Evolutionary conservation across 2,113 vertebrate genomes (phyloP).

Genomic region (Bubo bubo): DNA sequence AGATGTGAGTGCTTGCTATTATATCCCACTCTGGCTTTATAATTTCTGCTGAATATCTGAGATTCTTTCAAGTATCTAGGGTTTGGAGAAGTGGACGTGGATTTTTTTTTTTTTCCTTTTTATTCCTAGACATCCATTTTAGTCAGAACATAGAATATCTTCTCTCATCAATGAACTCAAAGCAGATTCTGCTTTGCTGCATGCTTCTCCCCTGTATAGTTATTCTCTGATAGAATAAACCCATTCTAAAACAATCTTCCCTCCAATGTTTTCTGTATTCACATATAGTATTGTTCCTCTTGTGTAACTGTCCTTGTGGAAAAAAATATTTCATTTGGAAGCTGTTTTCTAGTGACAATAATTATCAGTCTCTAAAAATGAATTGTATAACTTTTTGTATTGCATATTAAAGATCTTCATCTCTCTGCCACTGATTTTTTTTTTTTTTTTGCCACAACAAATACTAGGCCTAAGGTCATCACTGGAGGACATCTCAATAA

Average conservation of each 20-base stretch:
- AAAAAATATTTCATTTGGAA: neutral
- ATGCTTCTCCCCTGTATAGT: neutral
- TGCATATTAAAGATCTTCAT: neutral
- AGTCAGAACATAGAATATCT: neutral
- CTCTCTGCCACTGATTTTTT: neutral
- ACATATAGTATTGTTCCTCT: neutral
- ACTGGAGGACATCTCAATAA: neutral
- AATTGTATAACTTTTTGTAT: neutral
- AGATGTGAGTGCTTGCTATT: neutral
- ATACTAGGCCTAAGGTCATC: neutral
- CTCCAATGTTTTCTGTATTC: neutral
- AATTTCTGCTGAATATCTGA: neutral
- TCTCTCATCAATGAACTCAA: neutral
- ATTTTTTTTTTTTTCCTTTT: neutral
- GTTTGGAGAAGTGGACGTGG: fast-evolving
- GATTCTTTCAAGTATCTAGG: neutral
- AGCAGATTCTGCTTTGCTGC: neutral
- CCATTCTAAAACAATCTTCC: neutral
- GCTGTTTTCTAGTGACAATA: neutral
- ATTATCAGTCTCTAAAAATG: neutral
- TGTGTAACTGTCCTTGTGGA: neutral
- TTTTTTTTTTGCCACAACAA: neutral
- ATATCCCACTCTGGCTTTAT: neutral
- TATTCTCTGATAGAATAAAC: neutral
- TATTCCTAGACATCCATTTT: neutral